phyloP scores from a whole-genome alignment of 2,113 vertebrate species.

The Stegastes partitus region DNA sequence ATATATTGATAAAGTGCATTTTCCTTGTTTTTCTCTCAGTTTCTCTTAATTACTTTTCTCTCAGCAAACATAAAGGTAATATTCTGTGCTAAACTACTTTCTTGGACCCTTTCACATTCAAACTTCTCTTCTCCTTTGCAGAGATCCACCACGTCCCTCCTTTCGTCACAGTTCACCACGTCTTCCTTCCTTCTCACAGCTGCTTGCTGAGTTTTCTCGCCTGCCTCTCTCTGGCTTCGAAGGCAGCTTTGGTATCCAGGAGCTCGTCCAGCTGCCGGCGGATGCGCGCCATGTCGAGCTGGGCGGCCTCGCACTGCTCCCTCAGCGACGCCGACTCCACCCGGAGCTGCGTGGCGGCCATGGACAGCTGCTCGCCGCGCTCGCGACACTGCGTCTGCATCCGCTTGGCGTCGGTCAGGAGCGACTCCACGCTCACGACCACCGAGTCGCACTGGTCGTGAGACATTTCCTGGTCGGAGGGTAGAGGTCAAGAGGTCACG shows the following conservation, averaged over 20 bases:
- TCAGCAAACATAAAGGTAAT: background rate
- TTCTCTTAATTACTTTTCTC: background rate
- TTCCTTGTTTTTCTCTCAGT: too few species aligned
- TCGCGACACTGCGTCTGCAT: constrained; percentile 78
- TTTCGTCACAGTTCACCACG: background rate
- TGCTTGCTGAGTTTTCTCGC: constrained; percentile 79
- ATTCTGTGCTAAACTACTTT: too few species aligned
- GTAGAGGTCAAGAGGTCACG: constrained; percentile 18
- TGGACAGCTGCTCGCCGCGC: constrained; percentile 71
- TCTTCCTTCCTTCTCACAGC: constrained; percentile 66
- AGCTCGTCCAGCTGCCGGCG: constrained; percentile 77
- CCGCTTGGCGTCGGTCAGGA: constrained; percentile 71
- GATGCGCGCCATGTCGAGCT: constrained; percentile 79
- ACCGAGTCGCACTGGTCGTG: constrained; percentile 72
- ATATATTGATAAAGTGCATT: constrained; percentile 9
- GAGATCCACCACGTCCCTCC: background rate
- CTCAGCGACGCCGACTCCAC: constrained; percentile 73
- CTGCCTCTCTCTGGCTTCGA: constrained; percentile 78
- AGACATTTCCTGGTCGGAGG: constrained; percentile 62
- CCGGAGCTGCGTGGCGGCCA: constrained; percentile 70
- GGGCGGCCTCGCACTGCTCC: constrained; percentile 76
- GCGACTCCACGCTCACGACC: constrained; percentile 75
- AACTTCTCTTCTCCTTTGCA: background rate
- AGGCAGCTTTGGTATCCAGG: constrained; percentile 71
- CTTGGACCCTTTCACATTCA: too few species aligned